phyloP scores from a whole-genome alignment of 2,113 vertebrate species.

The Enhydra lutris region DNA sequence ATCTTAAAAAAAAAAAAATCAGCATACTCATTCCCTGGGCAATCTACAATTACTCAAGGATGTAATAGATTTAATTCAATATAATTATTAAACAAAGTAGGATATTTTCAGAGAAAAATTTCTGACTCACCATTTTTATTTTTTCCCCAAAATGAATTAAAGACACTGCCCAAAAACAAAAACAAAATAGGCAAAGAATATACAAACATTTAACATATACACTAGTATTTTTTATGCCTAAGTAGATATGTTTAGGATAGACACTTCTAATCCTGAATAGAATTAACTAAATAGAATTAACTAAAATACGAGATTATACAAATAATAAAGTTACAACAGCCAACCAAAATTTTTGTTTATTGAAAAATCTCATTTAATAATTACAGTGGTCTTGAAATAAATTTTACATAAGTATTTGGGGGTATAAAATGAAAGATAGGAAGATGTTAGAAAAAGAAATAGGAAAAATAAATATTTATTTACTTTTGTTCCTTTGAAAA shows the following conservation, averaged over 20 bases:
- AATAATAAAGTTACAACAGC: not conserved
- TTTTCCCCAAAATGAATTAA: not conserved
- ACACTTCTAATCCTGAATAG: not conserved
- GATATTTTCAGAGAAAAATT: not conserved
- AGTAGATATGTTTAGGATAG: not conserved
- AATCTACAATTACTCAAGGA: not conserved
- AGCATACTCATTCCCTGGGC: not conserved
- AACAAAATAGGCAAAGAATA: not conserved
- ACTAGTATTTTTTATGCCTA: not conserved
- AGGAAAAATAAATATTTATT: not conserved
- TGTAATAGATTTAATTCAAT: not conserved
- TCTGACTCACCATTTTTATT: slow-evolving; percentile 7
- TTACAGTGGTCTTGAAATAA: not conserved
- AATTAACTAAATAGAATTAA: not conserved
- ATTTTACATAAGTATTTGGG: not conserved
- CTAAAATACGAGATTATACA: slow-evolving; percentile 28
- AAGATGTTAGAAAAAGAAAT: not conserved
- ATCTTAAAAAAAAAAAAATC: slow-evolving; percentile 6
- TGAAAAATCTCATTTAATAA: slow-evolving; percentile 32
- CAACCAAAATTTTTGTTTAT: not conserved
- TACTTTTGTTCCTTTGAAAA: not conserved
- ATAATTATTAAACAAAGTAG: slow-evolving; percentile 23
- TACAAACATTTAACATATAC: not conserved
- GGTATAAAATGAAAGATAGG: not conserved
- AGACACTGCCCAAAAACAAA: not conserved